Conservation (phyloP, 2,797 vertebrate genomes). For the Tolypeutes matacus region DNA sequence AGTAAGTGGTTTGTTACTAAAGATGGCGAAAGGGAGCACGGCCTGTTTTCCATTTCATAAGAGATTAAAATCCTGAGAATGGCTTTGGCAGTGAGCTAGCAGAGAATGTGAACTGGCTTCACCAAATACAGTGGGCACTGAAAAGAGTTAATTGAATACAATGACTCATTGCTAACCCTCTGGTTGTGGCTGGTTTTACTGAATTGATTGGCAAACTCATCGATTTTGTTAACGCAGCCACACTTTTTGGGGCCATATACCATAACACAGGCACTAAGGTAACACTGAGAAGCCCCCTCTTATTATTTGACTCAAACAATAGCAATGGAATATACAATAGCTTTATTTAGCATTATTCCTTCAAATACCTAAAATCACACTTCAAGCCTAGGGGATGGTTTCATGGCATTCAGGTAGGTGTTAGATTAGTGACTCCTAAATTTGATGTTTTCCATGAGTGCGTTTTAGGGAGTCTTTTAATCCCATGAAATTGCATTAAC, state of each 20-base stretch:
- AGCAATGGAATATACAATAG: not conserved
- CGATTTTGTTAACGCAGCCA: not conserved
- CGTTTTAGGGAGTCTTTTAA: not conserved
- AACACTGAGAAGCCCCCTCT: not conserved
- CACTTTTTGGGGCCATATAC: not conserved
- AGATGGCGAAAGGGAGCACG: not conserved
- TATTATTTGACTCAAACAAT: not conserved
- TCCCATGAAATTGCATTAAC: not conserved
- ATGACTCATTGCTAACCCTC: not conserved
- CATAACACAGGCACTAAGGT: too few species aligned
- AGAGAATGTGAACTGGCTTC: constrained; percentile 28
- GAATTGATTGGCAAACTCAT: not conserved
- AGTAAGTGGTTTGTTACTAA: constrained; percentile 12
- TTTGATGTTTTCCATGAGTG: not conserved
- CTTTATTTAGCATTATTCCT: not conserved
- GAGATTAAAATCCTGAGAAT: not conserved
- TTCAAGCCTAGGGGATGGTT: not conserved
- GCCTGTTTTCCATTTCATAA: not conserved
- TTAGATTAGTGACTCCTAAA: constrained; percentile 10
- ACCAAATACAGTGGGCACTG: not conserved
- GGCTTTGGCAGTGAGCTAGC: constrained; percentile 28
- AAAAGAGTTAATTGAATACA: not conserved
- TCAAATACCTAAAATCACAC: not conserved
- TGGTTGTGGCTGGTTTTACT: not conserved
- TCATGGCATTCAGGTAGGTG: not conserved